Conservation (phyloP, 2,888 invertebrate genomes). For the Lingula anatina region DNA sequence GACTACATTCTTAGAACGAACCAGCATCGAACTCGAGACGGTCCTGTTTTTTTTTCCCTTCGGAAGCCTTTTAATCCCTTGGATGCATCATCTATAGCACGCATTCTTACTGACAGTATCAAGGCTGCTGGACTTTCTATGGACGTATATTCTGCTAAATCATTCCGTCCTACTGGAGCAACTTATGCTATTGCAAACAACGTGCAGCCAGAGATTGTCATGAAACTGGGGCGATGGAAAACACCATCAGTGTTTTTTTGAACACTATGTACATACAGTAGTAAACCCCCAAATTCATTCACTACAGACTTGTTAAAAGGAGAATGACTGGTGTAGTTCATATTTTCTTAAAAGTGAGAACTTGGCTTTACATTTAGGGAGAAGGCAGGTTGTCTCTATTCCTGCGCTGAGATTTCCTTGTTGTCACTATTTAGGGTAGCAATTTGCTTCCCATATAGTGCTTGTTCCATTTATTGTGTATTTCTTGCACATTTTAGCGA, state of each 20-base stretch:
- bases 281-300: background rate
- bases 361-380: too few species aligned
- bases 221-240: background rate
- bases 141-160: background rate
- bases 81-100: background rate
- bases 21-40: background rate
- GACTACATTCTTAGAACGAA: background rate
- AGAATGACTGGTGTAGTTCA: too few species aligned
- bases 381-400: too few species aligned
- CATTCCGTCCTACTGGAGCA: background rate
- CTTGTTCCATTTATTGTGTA: too few species aligned
- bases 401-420: too few species aligned
- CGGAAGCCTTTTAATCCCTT: background rate
- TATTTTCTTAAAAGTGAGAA: too few species aligned
- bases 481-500: too few species aligned
- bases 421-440: too few species aligned
- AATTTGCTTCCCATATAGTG: too few species aligned
- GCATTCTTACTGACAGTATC: background rate
- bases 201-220: background rate
- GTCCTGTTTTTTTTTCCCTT: background rate
- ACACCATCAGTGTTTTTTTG: background rate
- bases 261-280: background rate
- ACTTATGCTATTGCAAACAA: background rate
- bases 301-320: too few species aligned
- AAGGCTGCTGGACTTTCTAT: background rate